Conservation (phyloP, 1,140 invertebrate species). For the Zaprionus ornatus region DNA sequence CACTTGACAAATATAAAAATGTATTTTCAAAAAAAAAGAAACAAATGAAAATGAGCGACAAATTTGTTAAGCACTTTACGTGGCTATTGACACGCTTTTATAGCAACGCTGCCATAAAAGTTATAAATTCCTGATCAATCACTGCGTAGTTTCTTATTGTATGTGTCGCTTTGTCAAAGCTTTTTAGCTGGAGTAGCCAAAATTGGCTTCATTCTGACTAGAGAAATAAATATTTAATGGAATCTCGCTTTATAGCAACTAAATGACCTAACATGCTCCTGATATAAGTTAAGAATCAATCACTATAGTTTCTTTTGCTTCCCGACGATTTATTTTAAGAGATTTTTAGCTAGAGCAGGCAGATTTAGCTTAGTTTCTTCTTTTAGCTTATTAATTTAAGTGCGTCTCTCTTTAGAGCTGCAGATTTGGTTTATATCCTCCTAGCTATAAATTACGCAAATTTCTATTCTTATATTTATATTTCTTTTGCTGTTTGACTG, state of each 20-base stretch:
- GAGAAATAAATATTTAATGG: no score
- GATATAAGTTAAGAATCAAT: no score
- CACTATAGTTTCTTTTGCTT: no score
- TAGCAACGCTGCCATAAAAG: neutral
- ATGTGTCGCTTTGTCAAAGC: no score
- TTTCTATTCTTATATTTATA: no score
- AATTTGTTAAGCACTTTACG: neutral
- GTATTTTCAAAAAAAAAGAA: neutral
- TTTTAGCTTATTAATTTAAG: no score
- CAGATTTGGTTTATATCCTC: neutral
- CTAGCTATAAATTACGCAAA: no score
- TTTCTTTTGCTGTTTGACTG: neutral
- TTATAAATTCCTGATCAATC: neutral
- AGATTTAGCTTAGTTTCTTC: no score
- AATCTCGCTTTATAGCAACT: no score
- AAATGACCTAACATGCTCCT: no score
- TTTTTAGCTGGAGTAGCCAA: neutral
- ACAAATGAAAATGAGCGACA: neutral
- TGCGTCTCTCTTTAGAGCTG: neutral
- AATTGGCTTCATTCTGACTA: neutral
- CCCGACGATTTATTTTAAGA: no score
- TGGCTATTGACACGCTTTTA: neutral
- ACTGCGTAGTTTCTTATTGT: neutral
- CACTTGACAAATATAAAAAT: conserved; percentile 22
- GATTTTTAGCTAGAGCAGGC: no score